Evolutionary conservation across 1,140 invertebrate genomes (phyloP).

Genomic region (Pogonus chalceus): DNA sequence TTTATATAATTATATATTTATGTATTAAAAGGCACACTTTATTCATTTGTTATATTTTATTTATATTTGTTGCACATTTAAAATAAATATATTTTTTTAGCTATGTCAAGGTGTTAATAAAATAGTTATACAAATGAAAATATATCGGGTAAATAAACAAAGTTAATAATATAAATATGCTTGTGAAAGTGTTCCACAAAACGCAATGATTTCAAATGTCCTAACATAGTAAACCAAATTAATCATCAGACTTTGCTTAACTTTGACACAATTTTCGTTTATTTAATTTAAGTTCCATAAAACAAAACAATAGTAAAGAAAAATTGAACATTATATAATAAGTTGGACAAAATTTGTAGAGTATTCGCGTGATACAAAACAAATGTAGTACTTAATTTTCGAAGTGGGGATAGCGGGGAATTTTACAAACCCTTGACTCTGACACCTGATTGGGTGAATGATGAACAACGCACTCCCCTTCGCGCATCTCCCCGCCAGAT

Average conservation of each 20-base stretch:
- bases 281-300: too few relatives aligned
- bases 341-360: background rate
- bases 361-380: constrained; percentile 1
- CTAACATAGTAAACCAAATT: background rate
- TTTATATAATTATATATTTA: too few relatives aligned
- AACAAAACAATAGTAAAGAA: background rate
- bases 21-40: too few relatives aligned
- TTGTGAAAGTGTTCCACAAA: background rate
- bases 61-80: too few relatives aligned
- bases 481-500: background rate
- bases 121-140: too few relatives aligned
- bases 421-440: too few relatives aligned
- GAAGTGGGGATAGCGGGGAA: background rate
- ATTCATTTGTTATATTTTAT: too few relatives aligned
- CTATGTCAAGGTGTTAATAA: too few relatives aligned
- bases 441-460: background rate
- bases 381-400: background rate
- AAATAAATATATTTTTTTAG: too few relatives aligned
- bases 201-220: background rate
- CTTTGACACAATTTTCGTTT: background rate
- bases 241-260: background rate
- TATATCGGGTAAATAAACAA: too few relatives aligned
- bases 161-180: too few relatives aligned
- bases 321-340: background rate
- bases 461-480: background rate